Base-by-base conservation (phyloP, 2,113 vertebrate genomes). In the Nothobranchius furzeri region DNA sequence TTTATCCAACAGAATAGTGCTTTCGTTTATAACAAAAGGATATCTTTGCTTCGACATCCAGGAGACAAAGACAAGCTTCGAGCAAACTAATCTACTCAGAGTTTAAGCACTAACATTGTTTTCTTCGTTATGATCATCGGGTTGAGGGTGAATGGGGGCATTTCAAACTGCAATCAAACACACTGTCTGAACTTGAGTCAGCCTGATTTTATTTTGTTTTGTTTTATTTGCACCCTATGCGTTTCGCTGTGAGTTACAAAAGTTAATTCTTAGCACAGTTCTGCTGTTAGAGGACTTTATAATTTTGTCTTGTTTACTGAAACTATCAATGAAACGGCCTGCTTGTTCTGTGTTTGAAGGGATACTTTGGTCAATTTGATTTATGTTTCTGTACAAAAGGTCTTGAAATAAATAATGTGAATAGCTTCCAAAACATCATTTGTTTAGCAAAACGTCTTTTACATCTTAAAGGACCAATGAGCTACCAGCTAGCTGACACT, bases 1-100 rank as follows among this genome's bases (percentile, higher is more conserved):
- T 93, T 92, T 92, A 92, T 93, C 93, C 92, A 94, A 94, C 91
- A 91, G 91, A 89, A 92, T 92, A 93, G 93, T 94, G 92, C 93
- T 94, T 94, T 93, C 83, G 92, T 94, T 93, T 93, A 90, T 81
- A 93, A 93, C 91, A 92, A 89, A 89, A 88, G 85, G 87, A 93
- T 87, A 88, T 91, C 90, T 91, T 91, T 89, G 88, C 86, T 88
- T 87, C 75, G 89, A 92, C 87, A 89, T 91, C 92, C 90, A 85
- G 83, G 87, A 89, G 84, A 93, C 88, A 88, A 89, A 90, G 87
- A 92, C 86, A 89, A 80, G 89, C 87, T 88, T 91, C 78, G 75
- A 88, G 73, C 74, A 56, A 84, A 81, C 86, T 91, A 91, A 88
- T 87, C 87, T 91, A 91, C 79, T 84, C 79, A 83, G 74, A 77